phyloP scores from a whole-genome alignment of 2,113 vertebrate genomes.

The Megaceryle maxima region DNA sequence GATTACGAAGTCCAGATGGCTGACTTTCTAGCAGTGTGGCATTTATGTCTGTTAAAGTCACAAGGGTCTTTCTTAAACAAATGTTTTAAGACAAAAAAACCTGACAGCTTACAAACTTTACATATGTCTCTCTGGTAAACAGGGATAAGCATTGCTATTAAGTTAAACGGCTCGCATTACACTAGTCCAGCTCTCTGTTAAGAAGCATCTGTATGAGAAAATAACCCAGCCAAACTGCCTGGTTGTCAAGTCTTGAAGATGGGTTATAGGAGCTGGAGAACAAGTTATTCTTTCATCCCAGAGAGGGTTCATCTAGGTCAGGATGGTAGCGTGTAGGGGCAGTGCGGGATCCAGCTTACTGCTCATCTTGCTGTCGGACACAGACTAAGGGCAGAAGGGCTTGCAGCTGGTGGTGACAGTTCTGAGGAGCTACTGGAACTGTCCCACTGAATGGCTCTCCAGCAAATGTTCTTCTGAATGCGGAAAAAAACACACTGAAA shows the following conservation, averaged over 20 bases:
- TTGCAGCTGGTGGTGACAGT: background rate
- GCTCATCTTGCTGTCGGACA: background rate
- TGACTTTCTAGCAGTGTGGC: background rate
- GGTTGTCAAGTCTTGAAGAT: background rate
- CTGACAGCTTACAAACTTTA: background rate
- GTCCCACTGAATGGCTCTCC: background rate
- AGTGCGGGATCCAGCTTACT: background rate
- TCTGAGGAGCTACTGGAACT: background rate
- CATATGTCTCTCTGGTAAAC: background rate
- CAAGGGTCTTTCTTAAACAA: background rate
- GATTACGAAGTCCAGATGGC: slow-evolving; percentile 48
- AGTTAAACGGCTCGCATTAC: background rate
- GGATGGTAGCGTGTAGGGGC: background rate
- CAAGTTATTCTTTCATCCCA: background rate
- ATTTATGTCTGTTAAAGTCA: background rate
- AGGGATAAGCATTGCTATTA: background rate
- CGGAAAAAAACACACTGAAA: background rate
- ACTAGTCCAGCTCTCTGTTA: background rate
- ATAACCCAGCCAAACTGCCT: background rate
- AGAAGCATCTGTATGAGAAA: background rate
- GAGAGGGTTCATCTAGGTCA: background rate
- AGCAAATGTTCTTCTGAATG: background rate
- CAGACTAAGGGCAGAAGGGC: background rate
- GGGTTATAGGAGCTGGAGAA: background rate
- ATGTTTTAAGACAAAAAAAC: slow-evolving; percentile 22